These are phyloP conservation scores for Rana temporaria DNA, from an alignment of 2,113 vertebrate genomes.

Conservation along the genomic window DNA sequence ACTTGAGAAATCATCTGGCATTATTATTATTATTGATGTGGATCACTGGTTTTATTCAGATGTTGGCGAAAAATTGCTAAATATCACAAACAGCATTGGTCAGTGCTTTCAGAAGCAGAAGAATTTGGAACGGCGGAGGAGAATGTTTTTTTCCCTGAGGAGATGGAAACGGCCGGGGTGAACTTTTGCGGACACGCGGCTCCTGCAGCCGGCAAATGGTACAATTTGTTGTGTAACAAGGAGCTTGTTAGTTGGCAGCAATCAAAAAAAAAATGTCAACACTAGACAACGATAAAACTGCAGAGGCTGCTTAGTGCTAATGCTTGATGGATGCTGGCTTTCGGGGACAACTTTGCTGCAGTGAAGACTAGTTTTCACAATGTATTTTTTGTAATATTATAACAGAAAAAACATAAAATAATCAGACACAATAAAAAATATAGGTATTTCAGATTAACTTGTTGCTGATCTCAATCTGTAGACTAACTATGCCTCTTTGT, in stretches of 20 bases:
- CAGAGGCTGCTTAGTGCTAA: too few species aligned
- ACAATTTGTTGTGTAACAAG: neutral
- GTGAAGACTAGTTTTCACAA: too few species aligned
- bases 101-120: neutral
- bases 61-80: slow-evolving; percentile 26
- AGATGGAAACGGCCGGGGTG: neutral
- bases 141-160: neutral
- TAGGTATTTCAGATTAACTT: too few species aligned
- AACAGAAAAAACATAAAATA: too few species aligned
- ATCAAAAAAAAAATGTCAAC: too few species aligned
- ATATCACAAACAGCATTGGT: neutral
- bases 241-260: neutral
- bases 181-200: neutral
- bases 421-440: too few species aligned
- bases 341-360: too few species aligned
- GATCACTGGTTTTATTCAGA: slow-evolving; percentile 45
- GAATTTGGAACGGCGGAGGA: neutral
- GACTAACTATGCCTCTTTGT: too few species aligned
- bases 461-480: too few species aligned
- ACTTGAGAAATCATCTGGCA: slow-evolving; percentile 3
- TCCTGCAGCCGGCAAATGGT: neutral
- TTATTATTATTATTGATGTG: slow-evolving; percentile 32
- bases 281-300: too few species aligned
- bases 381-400: too few species aligned
- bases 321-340: too few species aligned